phyloP scores from a whole-genome alignment of 1,140 invertebrate species.

The Zaprionus capensis region DNA sequence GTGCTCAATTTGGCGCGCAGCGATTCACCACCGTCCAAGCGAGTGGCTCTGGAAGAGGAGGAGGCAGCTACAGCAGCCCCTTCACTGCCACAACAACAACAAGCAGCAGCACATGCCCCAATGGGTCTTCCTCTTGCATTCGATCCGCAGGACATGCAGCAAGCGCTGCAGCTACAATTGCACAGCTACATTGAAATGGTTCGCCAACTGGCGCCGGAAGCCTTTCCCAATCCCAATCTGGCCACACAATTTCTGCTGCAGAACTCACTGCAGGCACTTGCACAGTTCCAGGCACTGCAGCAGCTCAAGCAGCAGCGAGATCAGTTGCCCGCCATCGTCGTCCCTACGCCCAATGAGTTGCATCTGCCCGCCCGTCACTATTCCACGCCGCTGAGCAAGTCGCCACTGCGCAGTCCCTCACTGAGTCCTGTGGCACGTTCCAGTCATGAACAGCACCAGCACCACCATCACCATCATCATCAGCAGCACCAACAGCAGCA shows the following conservation, averaged over 20 bases:
- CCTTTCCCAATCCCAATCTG: slow-evolving; percentile 71
- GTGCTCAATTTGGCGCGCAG: slow-evolving; percentile 68
- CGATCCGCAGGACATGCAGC: slow-evolving; percentile 72
- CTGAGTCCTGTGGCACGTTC: slow-evolving; percentile 82
- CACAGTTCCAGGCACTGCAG: slow-evolving; percentile 91
- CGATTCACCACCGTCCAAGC: slow-evolving; percentile 53
- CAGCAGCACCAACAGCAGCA: slow-evolving; percentile 78
- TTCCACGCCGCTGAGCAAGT: slow-evolving; percentile 83
- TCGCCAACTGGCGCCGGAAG: slow-evolving; percentile 69
- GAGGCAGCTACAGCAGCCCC: neutral
- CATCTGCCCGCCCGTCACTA: slow-evolving; percentile 35
- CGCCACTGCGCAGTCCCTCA: slow-evolving; percentile 86
- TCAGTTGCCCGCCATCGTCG: slow-evolving; percentile 52
- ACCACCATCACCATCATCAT: slow-evolving; percentile 43
- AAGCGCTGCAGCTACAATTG: slow-evolving; percentile 80
- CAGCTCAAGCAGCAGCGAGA: slow-evolving; percentile 88
- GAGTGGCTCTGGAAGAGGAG: slow-evolving; percentile 33
- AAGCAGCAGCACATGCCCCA: slow-evolving; percentile 31
- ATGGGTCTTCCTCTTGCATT: slow-evolving; percentile 53
- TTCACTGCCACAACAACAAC: neutral
- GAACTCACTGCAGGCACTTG: slow-evolving; percentile 88
- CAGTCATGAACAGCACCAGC: slow-evolving; percentile 44
- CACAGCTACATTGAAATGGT: slow-evolving; percentile 83
- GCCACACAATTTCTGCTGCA: slow-evolving; percentile 78
- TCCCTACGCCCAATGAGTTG: slow-evolving; percentile 66